phyloP scores from a whole-genome alignment of 1,140 invertebrate genomes.

The Mercenaria mercenaria region DNA sequence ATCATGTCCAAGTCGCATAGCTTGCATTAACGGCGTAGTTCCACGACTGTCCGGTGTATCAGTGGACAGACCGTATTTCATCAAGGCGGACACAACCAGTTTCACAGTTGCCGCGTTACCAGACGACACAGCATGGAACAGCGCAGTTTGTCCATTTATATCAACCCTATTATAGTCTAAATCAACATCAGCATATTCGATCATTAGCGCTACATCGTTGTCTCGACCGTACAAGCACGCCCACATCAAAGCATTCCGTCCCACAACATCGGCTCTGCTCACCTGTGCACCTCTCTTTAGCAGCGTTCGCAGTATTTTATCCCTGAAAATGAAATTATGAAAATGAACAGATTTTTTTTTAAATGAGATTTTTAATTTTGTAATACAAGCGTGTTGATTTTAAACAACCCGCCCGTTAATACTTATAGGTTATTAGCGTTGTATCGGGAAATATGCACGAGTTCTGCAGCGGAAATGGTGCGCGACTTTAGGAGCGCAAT shows the following conservation, averaged over 20 bases:
- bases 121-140: constrained; percentile 73
- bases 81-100: constrained; percentile 63
- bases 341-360: background rate
- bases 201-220: constrained; percentile 62
- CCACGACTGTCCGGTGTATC: constrained; percentile 69
- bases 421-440: no score
- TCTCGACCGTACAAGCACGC: constrained; percentile 71
- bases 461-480: no score
- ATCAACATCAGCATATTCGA: constrained; percentile 72
- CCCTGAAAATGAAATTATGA: no score
- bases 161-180: constrained; percentile 68
- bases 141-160: constrained; percentile 72
- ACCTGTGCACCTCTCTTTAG: constrained; percentile 64
- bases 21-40: constrained; percentile 72
- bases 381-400: no score
- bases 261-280: constrained; percentile 70
- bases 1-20: constrained; percentile 68
- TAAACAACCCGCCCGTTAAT: no score
- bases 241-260: constrained; percentile 71
- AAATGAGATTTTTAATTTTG: background rate
- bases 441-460: no score
- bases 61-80: constrained; percentile 67
- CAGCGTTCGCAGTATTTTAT: constrained; percentile 68
- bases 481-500: no score
- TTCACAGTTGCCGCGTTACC: constrained; percentile 74